These are phyloP conservation scores for Pangasius krempfi DNA, from an alignment of 2,797 vertebrate genomes.

Conservation along the genomic window DNA sequence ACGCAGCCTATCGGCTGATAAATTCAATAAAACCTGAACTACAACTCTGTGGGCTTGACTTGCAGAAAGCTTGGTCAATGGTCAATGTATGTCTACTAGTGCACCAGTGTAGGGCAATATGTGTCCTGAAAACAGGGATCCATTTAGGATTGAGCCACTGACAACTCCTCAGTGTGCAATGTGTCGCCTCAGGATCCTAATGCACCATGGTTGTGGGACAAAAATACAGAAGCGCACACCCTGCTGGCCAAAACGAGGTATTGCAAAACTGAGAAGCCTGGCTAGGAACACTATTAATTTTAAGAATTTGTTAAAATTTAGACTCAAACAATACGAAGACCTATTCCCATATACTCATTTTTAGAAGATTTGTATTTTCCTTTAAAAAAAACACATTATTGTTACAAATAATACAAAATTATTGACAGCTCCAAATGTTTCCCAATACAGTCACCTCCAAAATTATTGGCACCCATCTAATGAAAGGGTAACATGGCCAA, in stretches of 20 bases:
- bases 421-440: neutral
- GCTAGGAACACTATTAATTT: neutral
- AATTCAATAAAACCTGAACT: neutral
- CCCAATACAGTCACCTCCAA: neutral
- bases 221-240: neutral
- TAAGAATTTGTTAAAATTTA: neutral
- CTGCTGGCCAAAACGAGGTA: conserved; percentile 10
- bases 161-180: neutral
- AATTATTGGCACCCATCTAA: neutral
- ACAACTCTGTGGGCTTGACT: neutral
- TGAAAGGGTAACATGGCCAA: neutral
- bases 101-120: neutral
- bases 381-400: neutral
- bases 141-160: neutral
- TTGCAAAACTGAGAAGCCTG: neutral
- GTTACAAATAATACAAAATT: too few species aligned
- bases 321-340: neutral
- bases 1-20: neutral
- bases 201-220: neutral
- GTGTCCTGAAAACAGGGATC: neutral
- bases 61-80: neutral
- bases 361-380: neutral
- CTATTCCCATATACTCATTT: neutral
- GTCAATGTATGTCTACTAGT: neutral
- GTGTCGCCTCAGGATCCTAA: neutral